phyloP scores from a whole-genome alignment of 2,113 vertebrate species.

The Cottus gobio region DNA sequence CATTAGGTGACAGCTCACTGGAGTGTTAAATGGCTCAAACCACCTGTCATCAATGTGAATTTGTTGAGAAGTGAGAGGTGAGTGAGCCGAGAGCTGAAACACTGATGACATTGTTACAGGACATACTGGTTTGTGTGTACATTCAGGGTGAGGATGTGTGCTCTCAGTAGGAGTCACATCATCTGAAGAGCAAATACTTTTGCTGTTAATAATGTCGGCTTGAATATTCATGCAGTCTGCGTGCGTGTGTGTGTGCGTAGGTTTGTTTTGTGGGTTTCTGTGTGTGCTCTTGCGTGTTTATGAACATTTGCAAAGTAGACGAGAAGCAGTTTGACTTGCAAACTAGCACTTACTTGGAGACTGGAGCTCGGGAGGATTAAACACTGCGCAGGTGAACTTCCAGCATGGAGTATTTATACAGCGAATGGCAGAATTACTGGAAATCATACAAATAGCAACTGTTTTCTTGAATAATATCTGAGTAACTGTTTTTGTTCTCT shows the following conservation, averaged over 20 bases:
- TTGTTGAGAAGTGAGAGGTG: slow-evolving; percentile 19
- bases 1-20: slow-evolving; percentile 45
- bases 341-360: slow-evolving; percentile 70
- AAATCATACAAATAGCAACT: background rate
- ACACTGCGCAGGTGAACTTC: slow-evolving; percentile 22
- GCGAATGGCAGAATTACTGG: background rate
- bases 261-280: slow-evolving; percentile 57
- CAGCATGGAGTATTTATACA: background rate
- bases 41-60: slow-evolving; percentile 30
- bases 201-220: slow-evolving; percentile 39
- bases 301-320: slow-evolving; percentile 84
- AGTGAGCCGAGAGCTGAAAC: background rate
- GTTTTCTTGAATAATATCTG: background rate
- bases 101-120: slow-evolving; percentile 62
- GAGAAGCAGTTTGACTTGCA: slow-evolving; percentile 84
- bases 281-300: slow-evolving; percentile 46
- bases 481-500: background rate
- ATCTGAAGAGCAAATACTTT: slow-evolving; percentile 62
- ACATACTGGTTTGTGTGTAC: slow-evolving; percentile 78
- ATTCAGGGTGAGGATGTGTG: slow-evolving; percentile 71
- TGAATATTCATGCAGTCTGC: slow-evolving; percentile 44
- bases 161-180: slow-evolving; percentile 27
- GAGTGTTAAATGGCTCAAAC: slow-evolving; percentile 51
- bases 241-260: slow-evolving; percentile 3
- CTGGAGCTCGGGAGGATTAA: slow-evolving; percentile 23